A percentile compares a stretch with the other conserved stretches of the same genome.
These are phyloP conservation scores for Protophormia terraenovae DNA, from an alignment of 2,888 invertebrate species.

Conservation along the genomic window DNA sequence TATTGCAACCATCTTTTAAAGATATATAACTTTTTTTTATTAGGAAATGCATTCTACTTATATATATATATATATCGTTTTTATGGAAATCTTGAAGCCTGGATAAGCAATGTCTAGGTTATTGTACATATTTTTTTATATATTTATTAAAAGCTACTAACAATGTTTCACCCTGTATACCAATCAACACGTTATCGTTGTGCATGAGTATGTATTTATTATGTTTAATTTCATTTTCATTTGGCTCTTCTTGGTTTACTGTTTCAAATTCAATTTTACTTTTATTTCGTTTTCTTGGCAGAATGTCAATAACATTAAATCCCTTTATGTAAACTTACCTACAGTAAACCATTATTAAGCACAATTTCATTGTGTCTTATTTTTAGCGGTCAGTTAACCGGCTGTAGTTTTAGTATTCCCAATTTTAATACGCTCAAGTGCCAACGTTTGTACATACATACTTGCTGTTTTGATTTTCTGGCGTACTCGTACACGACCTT, in stretches of 20 bases:
- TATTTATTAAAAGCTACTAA: no score
- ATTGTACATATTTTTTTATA: no score
- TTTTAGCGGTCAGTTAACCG: constrained; percentile 3
- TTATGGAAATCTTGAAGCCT: no score
- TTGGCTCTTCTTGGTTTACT: not conserved
- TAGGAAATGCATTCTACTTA: no score
- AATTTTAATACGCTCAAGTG: not conserved
- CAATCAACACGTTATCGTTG: not conserved
- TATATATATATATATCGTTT: no score
- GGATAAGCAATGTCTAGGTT: no score
- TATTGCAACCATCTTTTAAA: no score
- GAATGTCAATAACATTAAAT: constrained; percentile 34
- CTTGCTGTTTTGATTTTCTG: not conserved
- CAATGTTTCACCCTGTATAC: not conserved
- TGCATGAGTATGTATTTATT: not conserved
- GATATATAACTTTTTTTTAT: no score
- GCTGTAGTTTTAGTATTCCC: not conserved
- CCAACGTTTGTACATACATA: not conserved
- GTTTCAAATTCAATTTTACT: not conserved
- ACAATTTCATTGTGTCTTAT: not conserved
- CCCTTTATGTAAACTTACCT: not conserved
- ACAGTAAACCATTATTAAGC: constrained; percentile 23
- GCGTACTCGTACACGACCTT: constrained; percentile 14
- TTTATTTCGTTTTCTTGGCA: constrained; percentile 19
- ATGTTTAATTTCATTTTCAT: not conserved